Evolutionary conservation across 2,888 invertebrate species (phyloP), one percentile per base, ranked within the genome.

Genomic region (Troilus luridus): DNA sequence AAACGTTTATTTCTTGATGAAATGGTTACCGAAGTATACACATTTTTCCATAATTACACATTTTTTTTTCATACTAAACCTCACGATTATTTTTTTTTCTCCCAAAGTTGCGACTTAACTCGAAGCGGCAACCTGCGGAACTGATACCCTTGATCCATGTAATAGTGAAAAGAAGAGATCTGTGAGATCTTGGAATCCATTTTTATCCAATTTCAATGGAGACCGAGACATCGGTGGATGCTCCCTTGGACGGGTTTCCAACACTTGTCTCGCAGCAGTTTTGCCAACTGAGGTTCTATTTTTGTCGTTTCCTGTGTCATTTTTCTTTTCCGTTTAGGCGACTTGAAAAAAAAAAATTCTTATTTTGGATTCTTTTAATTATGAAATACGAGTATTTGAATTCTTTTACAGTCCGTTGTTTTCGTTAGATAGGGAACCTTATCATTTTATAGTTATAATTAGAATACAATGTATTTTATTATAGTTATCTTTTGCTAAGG

Each of bases 261-360:
- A 77, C 72, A 77, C 41, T 77, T 27, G 72, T 41, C 72, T 77
- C 72, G 72, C 27, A 77, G 72, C 72, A 27, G 72, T 77, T 77
- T 77, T 77, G 72, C 72, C 72, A 77, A 77, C 72, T 77, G 72
- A 41, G 72, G 72, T 77, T 77, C 72, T 77, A 77, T 77, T 77
- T 77, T 77, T 77, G 72, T 77, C 72, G 17, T 77, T 77, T 77
- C 72, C 72, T 77, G 72, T 77, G 27, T 77, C 27, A 77, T 77
- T 77, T 41, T 77, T 77, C 72, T 77, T 41, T 27, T 77, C 72
- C 72, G 72, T 77, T 77, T 77, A 77, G 72, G 72, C 41, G 27
- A 17, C 72, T 77, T 77, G 2, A 5, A 59, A 59, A 17, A 77
- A 77, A 77, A 67, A 77, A 41, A 77, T 17, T 27, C 41, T 17